Conservation (phyloP, 2,888 invertebrate species). For the Stratiomys singularior region DNA sequence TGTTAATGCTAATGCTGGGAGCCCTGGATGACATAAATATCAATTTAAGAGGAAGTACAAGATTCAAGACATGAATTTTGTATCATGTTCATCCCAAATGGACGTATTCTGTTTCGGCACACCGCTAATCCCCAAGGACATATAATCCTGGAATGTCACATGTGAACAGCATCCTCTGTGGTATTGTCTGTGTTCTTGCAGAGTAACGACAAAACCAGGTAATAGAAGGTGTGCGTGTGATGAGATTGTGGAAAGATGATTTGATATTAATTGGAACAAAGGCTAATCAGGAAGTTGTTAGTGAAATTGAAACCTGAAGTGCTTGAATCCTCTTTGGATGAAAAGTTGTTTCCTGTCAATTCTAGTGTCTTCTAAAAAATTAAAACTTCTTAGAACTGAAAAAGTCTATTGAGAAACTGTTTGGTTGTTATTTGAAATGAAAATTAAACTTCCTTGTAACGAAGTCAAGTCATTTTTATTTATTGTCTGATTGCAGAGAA, state of each 20-base stretch:
- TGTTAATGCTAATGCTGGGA: slow-evolving; percentile 30
- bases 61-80: slow-evolving; percentile 48
- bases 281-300: too few relatives aligned
- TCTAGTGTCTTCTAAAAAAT: too few relatives aligned
- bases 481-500: too few relatives aligned
- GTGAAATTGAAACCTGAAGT: too few relatives aligned
- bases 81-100: slow-evolving; percentile 51
- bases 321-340: too few relatives aligned
- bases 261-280: neutral
- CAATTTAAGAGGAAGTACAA: slow-evolving; percentile 49
- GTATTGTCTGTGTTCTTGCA: slow-evolving; percentile 10
- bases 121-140: slow-evolving; percentile 50
- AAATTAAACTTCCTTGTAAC: too few relatives aligned
- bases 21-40: slow-evolving; percentile 49
- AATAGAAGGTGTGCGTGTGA: neutral
- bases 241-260: neutral
- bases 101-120: slow-evolving; percentile 51
- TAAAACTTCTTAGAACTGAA: too few relatives aligned
- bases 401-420: too few relatives aligned
- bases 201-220: neutral
- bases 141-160: slow-evolving; percentile 50
- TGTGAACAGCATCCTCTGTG: slow-evolving; percentile 38
- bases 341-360: too few relatives aligned
- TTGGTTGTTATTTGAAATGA: too few relatives aligned
- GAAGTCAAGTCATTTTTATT: too few relatives aligned